Percentiles rank a stretch among this genome's conserved stretches.
These are phyloP conservation scores for Mesocentrotus franciscanus DNA, from an alignment of 53 echinoderm and acorn worm species.

Conservation along the genomic window DNA sequence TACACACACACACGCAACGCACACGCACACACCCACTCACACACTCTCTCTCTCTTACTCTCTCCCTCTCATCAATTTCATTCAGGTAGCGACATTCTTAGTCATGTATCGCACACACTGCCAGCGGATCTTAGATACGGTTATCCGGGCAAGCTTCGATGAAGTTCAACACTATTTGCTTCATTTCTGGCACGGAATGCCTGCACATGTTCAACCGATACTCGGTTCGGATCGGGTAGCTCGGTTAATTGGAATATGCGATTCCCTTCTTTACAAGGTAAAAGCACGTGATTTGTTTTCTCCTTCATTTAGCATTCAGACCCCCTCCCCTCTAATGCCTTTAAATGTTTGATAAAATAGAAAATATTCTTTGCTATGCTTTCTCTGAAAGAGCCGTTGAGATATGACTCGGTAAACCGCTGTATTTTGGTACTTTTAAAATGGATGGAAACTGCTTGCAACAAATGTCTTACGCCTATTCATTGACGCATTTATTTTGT, in stretches of 20 bases:
- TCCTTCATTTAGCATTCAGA: too few relatives aligned
- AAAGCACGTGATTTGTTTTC: neutral
- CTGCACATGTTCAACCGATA: constrained; percentile 74
- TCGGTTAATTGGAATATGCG: constrained; percentile 77
- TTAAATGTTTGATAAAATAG: too few relatives aligned
- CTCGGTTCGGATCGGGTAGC: constrained; percentile 70
- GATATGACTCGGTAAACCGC: too few relatives aligned
- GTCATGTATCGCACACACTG: constrained; percentile 88
- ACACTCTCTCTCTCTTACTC: neutral
- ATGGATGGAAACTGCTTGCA: too few relatives aligned
- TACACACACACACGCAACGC: too few relatives aligned
- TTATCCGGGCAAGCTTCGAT: constrained; percentile 81
- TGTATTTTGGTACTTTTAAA: too few relatives aligned
- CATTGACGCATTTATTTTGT: too few relatives aligned
- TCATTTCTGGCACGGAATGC: constrained; percentile 89
- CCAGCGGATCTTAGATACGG: constrained; percentile 81
- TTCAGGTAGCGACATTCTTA: constrained; percentile 77
- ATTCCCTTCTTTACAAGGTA: constrained; percentile 78
- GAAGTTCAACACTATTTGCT: constrained; percentile 79
- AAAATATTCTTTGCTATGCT: too few relatives aligned
- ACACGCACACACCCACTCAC: too few relatives aligned
- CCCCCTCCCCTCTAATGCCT: too few relatives aligned
- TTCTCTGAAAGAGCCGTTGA: too few relatives aligned
- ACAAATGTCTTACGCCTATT: too few relatives aligned
- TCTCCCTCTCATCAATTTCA: neutral